Conservation (phyloP, 2,888 invertebrate species). For the Saturnia pavonia region DNA sequence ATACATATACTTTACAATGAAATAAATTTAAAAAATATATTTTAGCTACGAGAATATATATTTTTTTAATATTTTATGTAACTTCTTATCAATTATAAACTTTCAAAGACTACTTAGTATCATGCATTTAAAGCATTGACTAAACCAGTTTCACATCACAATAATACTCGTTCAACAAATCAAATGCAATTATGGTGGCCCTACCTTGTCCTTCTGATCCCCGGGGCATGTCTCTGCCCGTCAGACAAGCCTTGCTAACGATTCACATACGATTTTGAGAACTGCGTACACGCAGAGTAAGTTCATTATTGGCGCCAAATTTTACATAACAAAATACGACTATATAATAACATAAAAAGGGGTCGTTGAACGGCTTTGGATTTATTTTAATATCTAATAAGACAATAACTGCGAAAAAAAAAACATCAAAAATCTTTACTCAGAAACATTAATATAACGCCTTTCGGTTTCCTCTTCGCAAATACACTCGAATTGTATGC, state of each 20-base stretch:
- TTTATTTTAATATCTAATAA: not conserved
- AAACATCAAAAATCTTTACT: not conserved
- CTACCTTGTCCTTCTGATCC: slow-evolving; percentile 25
- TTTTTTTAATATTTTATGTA: too few relatives aligned
- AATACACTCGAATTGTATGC: not conserved
- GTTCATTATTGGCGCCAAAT: slow-evolving; percentile 24
- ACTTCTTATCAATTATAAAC: too few relatives aligned
- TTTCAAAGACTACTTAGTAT: not conserved
- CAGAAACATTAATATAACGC: not conserved
- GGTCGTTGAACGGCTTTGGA: not conserved
- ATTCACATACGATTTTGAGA: slow-evolving; percentile 58
- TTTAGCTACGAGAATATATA: too few relatives aligned
- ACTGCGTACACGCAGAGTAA: slow-evolving; percentile 37
- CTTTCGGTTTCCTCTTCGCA: not conserved
- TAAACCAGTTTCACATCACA: not conserved
- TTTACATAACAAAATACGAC: not conserved
- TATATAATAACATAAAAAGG: slow-evolving; percentile 19
- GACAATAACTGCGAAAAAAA: not conserved
- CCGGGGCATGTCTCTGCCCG: slow-evolving; percentile 16
- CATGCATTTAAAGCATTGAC: not conserved
- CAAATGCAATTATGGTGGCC: slow-evolving; percentile 27
- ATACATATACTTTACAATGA: too few relatives aligned
- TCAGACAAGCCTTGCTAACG: slow-evolving; percentile 43
- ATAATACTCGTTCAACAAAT: not conserved
- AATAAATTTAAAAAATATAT: too few relatives aligned